Evolutionary conservation across 2,797 vertebrate genomes (phyloP), one percentile per base, ranked within the genome.

Genomic region (Myotis vivesi): DNA sequence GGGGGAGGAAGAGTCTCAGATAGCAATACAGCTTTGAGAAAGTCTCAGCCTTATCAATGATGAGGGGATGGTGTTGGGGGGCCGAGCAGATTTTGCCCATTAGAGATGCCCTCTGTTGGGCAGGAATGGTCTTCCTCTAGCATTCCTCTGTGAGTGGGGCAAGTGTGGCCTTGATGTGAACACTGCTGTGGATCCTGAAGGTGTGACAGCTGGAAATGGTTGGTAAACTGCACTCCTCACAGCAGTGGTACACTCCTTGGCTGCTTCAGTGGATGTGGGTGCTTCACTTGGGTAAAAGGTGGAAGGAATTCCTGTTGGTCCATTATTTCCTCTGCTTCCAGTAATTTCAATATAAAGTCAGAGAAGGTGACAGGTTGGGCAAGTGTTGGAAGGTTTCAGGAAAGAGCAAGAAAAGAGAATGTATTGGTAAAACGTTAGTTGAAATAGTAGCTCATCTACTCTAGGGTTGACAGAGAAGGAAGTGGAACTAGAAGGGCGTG

Each of bases 281-380:
- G 36, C 46, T 82, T 94, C 53, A 44, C 0, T 41, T 87, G 59
- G 30, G 8, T 19, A 4, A 77, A 72, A 87, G 22, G 36, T 59
- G 8, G 33, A 77, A 68, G 53, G 79, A 66, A 75, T 76, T 76
- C 15, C 23, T 80, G 0, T 53, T 23, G 3, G 12, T 69, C 17
- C 23, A 28, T 71, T 96, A 69, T 80, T 83, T 84, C 38, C 25
- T 92, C 57, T 76, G 11, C 33, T 89, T 87, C 64, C 38, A 68
- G 53, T 36, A 82, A n/a, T 16, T 72, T 73, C 33, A n/a, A 8
- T 51, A 1, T 87, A 72, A 55, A 68, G 16, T 85, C 44, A 73
- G 75, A 85, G 30, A 69, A 59, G 11, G 17, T 41, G 36, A 44
- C 33, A 53, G 62, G 44, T 25, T 59, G 57, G 90, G 7, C n/a